Base-by-base conservation (phyloP, 2,888 invertebrate genomes). In the Podabrus alpinus region DNA sequence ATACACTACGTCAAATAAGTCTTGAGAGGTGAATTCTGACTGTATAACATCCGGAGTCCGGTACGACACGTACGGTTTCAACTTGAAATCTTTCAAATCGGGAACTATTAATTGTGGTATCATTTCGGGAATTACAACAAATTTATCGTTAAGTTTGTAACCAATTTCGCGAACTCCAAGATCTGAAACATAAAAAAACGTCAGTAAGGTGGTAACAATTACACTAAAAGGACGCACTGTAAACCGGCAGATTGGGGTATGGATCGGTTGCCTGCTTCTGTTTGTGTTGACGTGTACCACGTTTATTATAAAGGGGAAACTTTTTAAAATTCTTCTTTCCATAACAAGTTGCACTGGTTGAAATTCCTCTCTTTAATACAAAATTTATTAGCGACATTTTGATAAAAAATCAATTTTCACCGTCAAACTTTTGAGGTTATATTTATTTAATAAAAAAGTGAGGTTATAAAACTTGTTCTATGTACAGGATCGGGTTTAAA, bases 41-140 rank as follows among this genome's bases (percentile, higher is more conserved):
- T 97, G 95, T 11, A 90, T 86, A 0, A 97, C 91, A 73, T 95
- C 92, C 3, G 91, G 90, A 0, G 92, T 90, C 86, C 91, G 92
- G 86, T 98, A 99, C 0, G 97, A 95, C 0, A 99, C 98, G 83
- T 99, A 99, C 0, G 99, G 97, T 86, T 96, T 97, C 16, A 99
- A 88, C 88, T 93, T 88, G 84, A 94, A 99, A 79, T 90, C 92
- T 78, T 90, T 92, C 19, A 99, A 88, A 86, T 97, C 93, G 0
- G 99, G 99, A 2, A 99, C 98, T 73, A 99, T 92, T 15, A 99
- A 85, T 85, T 98, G 95, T 0, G 98, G 97, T 78, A 96, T 91
- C 93, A 93, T 97, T 89, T 98, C 98, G 1, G 94, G 94, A 3
- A 98, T 88, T 13, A 85, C 81, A 1, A 92, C 86, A 83, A 89